These are phyloP conservation scores for Liopterus haemorrhoidalis DNA, from an alignment of 2,888 invertebrate species.

Conservation along the genomic window DNA sequence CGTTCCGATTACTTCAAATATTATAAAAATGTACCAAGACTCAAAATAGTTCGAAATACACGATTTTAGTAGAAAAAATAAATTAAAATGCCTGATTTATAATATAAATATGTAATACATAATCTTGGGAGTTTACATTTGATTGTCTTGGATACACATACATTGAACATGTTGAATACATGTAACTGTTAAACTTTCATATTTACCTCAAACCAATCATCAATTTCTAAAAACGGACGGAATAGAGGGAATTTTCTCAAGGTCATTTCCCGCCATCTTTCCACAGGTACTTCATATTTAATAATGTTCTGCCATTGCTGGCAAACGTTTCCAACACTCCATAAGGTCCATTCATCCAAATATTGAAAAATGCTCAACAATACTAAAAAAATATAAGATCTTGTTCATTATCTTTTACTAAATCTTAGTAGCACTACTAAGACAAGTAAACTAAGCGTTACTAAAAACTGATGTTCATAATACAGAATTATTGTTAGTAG, in stretches of 20 bases:
- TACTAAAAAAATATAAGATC: slow-evolving; percentile 51
- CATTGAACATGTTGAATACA: too few relatives aligned
- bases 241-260: slow-evolving; percentile 81
- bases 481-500: too few relatives aligned
- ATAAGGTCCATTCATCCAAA: slow-evolving; percentile 85
- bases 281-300: slow-evolving; percentile 63
- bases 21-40: too few relatives aligned
- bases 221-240: slow-evolving; percentile 61
- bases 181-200: too few relatives aligned
- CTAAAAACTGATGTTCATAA: slow-evolving; percentile 1
- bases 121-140: too few relatives aligned
- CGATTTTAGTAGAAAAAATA: too few relatives aligned
- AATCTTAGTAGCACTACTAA: too few relatives aligned
- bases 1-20: too few relatives aligned
- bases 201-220: slow-evolving; percentile 71
- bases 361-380: slow-evolving; percentile 81
- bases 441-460: background rate
- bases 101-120: too few relatives aligned
- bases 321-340: slow-evolving; percentile 84
- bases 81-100: too few relatives aligned
- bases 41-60: too few relatives aligned
- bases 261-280: slow-evolving; percentile 75
- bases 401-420: background rate
- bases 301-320: slow-evolving; percentile 75
- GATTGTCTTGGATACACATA: too few relatives aligned